These are phyloP conservation scores for Lagenorhynchus albirostris DNA, from an alignment of 2,113 vertebrate species.

Conservation along the genomic window DNA sequence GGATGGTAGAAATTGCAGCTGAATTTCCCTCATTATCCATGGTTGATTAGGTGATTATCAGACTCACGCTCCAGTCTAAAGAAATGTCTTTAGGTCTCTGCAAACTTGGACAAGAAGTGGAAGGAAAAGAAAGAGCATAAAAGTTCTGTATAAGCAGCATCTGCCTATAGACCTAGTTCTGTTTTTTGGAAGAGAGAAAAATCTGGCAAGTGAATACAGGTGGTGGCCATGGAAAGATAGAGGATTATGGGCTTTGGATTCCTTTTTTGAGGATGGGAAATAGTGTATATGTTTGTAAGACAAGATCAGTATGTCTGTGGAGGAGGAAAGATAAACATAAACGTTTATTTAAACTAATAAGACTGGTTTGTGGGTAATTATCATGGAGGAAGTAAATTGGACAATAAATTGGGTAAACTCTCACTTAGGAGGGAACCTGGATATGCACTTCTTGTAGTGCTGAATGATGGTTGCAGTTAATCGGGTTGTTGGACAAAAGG, in stretches of 20 bases:
- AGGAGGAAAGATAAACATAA: not conserved
- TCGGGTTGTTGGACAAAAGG: not conserved
- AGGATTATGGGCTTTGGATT: not conserved
- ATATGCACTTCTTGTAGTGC: not conserved
- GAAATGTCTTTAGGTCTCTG: not conserved
- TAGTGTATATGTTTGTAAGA: not conserved
- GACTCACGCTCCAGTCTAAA: not conserved
- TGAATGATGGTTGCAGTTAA: not conserved
- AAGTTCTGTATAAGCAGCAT: not conserved
- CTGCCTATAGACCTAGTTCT: not conserved
- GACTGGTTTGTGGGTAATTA: not conserved
- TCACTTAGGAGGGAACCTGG: not conserved
- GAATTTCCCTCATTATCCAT: not conserved
- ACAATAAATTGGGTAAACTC: not conserved
- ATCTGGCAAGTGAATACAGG: not conserved
- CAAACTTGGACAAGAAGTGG: not conserved
- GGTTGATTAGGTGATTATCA: not conserved
- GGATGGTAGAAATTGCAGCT: not conserved
- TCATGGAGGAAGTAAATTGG: not conserved
- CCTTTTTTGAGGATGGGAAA: not conserved
- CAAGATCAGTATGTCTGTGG: not conserved
- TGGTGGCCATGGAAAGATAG: not conserved
- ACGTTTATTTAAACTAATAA: not conserved
- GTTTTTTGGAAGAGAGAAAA: not conserved
- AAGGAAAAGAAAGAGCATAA: not conserved